Conservation (phyloP, 2,888 invertebrate species). For the Palloptera scutellata region DNA sequence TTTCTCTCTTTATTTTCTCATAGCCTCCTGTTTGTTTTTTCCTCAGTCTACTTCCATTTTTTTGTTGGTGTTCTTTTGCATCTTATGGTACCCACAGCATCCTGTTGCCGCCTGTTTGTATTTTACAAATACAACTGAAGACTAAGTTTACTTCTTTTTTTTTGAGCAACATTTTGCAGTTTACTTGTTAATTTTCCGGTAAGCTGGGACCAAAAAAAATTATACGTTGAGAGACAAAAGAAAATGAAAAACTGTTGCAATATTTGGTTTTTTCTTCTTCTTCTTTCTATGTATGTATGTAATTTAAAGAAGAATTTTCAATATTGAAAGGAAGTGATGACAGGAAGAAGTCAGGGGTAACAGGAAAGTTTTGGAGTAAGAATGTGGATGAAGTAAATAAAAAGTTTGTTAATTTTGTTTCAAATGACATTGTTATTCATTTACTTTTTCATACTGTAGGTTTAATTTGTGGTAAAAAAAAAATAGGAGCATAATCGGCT, state of each 20-base stretch:
- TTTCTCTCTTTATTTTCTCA: not conserved
- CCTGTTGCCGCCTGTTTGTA: not conserved
- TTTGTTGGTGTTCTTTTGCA: not conserved
- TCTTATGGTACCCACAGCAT: slow-evolving; percentile 2
- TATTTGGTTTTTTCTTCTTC: not conserved
- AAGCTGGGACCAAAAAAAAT: not conserved
- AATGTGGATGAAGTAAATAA: too few species aligned
- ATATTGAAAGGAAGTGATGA: too few species aligned
- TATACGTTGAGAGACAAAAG: not conserved
- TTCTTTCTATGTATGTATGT: not conserved
- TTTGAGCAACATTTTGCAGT: not conserved
- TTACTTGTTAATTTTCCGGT: slow-evolving; percentile 22
- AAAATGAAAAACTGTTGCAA: slow-evolving; percentile 3
- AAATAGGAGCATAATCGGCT: too few species aligned
- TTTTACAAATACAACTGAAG: not conserved
- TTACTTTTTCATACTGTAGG: too few species aligned
- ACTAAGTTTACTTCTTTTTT: not conserved
- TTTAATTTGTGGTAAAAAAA: too few species aligned
- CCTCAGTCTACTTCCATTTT: not conserved
- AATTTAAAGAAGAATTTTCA: too few species aligned
- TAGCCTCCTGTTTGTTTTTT: not conserved
- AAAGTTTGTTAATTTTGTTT: too few species aligned
- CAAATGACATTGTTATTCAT: too few species aligned
- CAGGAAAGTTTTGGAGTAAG: too few species aligned
- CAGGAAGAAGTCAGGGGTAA: too few species aligned